These are phyloP conservation scores for Cyprinodon brontotheroides DNA, from an alignment of 2,113 vertebrate genomes.

Conservation along the genomic window DNA sequence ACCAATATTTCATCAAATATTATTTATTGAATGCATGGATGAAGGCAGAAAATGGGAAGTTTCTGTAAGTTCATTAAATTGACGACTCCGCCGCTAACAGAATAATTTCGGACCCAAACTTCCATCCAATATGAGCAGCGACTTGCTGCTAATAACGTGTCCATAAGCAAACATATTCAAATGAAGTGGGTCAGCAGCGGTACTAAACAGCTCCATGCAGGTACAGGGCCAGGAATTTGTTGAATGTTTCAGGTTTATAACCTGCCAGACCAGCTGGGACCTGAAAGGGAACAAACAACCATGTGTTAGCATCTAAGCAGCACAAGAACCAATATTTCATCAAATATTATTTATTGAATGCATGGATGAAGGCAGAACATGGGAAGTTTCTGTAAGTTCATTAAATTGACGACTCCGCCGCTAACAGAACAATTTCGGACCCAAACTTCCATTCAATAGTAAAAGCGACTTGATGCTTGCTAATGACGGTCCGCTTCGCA, in stretches of 20 bases:
- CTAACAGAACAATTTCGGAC: neutral
- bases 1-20: neutral
- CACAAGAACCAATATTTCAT: neutral
- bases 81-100: neutral
- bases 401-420: neutral
- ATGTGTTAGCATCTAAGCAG: neutral
- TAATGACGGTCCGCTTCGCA: too few relatives aligned
- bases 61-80: neutral
- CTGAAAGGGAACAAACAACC: conserved; percentile 63
- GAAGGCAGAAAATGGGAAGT: neutral
- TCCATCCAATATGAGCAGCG: neutral
- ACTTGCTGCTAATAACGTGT: neutral
- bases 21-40: neutral
- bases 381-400: neutral
- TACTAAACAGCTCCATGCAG: conserved; percentile 82
- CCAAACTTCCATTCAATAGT: neutral
- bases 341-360: neutral
- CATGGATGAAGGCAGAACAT: neutral
- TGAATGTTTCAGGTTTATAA: conserved; percentile 90
- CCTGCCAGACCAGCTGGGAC: conserved; percentile 88
- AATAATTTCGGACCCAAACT: neutral
- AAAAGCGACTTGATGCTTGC: neutral
- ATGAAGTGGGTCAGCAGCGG: neutral
- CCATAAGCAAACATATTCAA: neutral
- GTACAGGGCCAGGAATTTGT: conserved; percentile 92